Evolutionary conservation across 2,888 invertebrate species (phyloP).

Genomic region (Ypsolopha scabrella): DNA sequence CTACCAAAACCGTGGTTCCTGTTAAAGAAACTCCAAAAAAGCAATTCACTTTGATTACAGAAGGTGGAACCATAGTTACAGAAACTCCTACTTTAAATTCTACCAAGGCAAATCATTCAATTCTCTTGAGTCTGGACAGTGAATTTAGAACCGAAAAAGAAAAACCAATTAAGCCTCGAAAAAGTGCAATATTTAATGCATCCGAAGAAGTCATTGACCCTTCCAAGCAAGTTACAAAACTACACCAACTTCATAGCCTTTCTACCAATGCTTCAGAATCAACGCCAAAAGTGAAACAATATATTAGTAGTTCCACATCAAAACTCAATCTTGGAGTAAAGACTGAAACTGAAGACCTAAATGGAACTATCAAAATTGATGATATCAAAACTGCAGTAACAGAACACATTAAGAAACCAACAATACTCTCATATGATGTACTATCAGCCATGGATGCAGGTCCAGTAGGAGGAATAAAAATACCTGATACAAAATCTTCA

Average conservation of each 20-base stretch:
- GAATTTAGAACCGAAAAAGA: slow-evolving; percentile 31
- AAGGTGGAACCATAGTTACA: slow-evolving; percentile 35
- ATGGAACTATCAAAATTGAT: background rate
- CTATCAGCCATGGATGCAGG: background rate
- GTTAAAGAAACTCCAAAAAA: background rate
- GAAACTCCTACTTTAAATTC: slow-evolving; percentile 22
- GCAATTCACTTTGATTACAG: slow-evolving; percentile 11
- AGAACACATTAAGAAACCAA: background rate
- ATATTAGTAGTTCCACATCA: background rate
- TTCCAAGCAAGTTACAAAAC: background rate
- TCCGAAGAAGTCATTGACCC: slow-evolving; percentile 8
- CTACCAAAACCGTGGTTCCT: background rate
- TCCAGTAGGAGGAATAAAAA: background rate
- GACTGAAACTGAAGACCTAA: background rate
- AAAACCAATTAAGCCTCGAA: slow-evolving; percentile 23
- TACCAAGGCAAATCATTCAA: slow-evolving; percentile 25
- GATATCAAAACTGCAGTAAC: background rate
- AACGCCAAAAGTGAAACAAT: background rate
- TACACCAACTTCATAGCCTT: background rate
- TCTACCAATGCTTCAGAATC: background rate
- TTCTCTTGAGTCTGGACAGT: slow-evolving; percentile 25
- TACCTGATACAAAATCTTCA: slow-evolving; percentile 13
- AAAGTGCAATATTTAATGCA: slow-evolving; percentile 15
- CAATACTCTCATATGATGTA: background rate
- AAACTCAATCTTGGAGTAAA: background rate